Evolutionary conservation across 2,113 vertebrate species (phyloP).

Genomic region (Zosterops borbonicus): DNA sequence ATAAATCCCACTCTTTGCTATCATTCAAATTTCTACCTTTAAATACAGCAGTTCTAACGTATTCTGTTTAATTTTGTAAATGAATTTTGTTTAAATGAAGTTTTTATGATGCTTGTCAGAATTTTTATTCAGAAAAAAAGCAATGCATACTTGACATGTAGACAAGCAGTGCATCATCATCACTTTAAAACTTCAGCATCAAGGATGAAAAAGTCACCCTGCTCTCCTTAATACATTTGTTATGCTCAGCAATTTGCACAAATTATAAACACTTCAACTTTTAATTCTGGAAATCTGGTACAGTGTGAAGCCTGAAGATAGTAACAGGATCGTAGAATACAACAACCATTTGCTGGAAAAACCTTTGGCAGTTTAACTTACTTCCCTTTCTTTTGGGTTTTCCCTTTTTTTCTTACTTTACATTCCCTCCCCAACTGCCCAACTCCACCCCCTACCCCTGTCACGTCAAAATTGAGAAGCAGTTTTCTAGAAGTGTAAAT

Average conservation of each 20-base stretch:
- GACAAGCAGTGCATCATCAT: background rate
- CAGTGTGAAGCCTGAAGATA: background rate
- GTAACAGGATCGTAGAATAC: background rate
- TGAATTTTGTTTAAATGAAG: background rate
- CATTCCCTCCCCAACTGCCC: background rate
- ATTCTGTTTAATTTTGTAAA: background rate
- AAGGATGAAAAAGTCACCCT: background rate
- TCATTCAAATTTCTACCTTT: background rate
- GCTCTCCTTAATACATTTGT: background rate
- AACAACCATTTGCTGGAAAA: background rate
- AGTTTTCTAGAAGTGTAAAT: background rate
- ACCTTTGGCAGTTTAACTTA: background rate
- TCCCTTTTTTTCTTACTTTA: background rate
- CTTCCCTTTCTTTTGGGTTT: background rate
- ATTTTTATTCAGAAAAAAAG: background rate
- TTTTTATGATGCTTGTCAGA: background rate
- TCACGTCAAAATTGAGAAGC: rapidly evolving
- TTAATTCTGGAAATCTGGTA: background rate
- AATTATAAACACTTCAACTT: background rate
- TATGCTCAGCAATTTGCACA: background rate
- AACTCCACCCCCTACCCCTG: rapidly evolving
- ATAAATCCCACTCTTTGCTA: background rate
- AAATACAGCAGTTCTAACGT: background rate
- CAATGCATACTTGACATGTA: background rate
- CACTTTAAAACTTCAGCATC: background rate